phyloP scores from a whole-genome alignment of 1,140 invertebrate species.

The Temnothorax curvispinosus region DNA sequence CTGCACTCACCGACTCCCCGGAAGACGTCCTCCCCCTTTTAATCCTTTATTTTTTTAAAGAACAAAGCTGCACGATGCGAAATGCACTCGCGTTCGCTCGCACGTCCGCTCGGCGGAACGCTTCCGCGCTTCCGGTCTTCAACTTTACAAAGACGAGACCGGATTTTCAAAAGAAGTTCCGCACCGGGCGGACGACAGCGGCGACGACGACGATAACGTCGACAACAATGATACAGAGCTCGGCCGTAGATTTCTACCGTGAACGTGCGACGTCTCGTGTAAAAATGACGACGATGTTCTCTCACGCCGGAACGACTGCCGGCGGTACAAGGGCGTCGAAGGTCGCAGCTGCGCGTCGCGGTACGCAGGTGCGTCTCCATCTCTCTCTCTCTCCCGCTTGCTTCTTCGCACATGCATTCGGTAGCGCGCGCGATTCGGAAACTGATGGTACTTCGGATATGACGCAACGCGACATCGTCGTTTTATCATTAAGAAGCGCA shows the following conservation, averaged over 20 bases:
- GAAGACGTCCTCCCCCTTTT: conserved; percentile 20
- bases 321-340: conserved; percentile 81
- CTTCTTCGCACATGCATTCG: conserved; percentile 36
- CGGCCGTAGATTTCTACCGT: conserved; percentile 30
- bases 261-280: conserved; percentile 66
- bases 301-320: conserved; percentile 69
- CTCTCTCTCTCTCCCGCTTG: conserved; percentile 53
- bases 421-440: conserved; percentile 57
- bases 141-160: neutral
- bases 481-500: neutral
- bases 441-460: conserved; percentile 26
- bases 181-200: neutral
- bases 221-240: neutral
- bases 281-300: conserved; percentile 76
- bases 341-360: conserved; percentile 81
- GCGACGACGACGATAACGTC: neutral
- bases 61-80: neutral
- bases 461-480: neutral
- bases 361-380: conserved; percentile 78
- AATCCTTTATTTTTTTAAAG: conserved; percentile 31
- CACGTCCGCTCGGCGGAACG: neutral
- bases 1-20: conserved; percentile 57
- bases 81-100: conserved; percentile 5
- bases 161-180: neutral
- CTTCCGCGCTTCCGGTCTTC: neutral